Conservation (phyloP, 2,113 vertebrate species). For the Neotoma lepida region DNA sequence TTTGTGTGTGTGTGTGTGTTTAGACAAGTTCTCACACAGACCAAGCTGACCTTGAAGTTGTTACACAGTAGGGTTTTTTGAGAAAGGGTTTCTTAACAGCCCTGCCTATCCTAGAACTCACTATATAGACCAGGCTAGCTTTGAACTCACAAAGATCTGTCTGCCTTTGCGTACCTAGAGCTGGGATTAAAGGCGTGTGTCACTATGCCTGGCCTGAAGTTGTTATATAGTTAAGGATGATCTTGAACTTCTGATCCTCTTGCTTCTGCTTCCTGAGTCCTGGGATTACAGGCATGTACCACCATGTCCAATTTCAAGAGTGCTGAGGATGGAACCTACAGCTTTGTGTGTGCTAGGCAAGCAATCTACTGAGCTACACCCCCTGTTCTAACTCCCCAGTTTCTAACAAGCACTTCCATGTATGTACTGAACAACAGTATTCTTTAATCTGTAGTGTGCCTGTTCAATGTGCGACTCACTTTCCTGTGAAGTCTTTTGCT, state of each 20-base stretch:
- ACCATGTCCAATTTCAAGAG: not conserved
- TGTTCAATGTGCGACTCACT: not conserved
- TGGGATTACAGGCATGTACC: not conserved
- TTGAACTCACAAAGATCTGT: not conserved
- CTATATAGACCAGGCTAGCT: not conserved
- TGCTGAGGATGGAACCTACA: not conserved
- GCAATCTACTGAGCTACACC: not conserved
- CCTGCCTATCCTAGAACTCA: not conserved
- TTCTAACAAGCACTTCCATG: not conserved
- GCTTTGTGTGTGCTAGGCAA: not conserved
- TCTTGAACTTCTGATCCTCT: not conserved
- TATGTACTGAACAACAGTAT: not conserved
- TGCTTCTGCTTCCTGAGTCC: too few species aligned
- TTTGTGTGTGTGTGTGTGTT: not conserved
- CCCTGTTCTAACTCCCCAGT: not conserved
- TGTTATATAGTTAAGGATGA: too few species aligned
- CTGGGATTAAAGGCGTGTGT: not conserved
- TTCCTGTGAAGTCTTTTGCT: constrained; percentile 29
- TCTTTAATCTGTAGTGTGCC: not conserved
- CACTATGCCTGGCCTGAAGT: not conserved
- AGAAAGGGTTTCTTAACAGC: not conserved
- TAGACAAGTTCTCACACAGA: not conserved
- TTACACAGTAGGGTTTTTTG: not conserved
- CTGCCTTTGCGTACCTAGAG: not conserved
- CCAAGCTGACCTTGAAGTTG: not conserved